Evolutionary conservation across 2,888 invertebrate species (phyloP).

Genomic region (Polyploca ridens): DNA sequence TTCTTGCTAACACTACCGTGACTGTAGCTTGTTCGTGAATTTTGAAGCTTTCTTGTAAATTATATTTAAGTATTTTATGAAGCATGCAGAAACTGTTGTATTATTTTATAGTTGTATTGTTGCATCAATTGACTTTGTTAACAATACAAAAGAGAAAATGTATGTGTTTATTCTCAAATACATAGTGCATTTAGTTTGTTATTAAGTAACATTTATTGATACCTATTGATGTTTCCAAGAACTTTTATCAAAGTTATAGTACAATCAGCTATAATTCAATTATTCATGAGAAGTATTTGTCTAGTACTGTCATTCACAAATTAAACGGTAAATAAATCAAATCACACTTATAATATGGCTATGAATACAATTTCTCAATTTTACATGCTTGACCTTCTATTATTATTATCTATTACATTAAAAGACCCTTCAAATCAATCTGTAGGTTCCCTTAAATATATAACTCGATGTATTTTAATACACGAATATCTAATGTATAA

Average conservation of each 20-base stretch:
- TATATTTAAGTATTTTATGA: no score
- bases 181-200: not conserved
- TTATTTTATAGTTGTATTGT: no score
- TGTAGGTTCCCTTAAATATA: conserved; percentile 18
- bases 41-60: no score
- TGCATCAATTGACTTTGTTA: no score
- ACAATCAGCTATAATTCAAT: not conserved
- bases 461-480: conserved; percentile 11
- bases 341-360: not conserved
- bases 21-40: no score
- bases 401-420: not conserved
- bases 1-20: no score
- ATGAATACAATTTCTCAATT: not conserved
- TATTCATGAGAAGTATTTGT: not conserved
- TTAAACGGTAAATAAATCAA: not conserved
- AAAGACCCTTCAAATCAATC: not conserved
- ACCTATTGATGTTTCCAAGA: not conserved
- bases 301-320: not conserved
- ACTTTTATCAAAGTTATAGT: not conserved
- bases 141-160: no score
- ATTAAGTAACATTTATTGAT: not conserved
- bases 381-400: not conserved
- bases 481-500: conserved; percentile 25
- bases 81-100: no score
- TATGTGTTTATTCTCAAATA: not conserved